Evolutionary conservation across 1,140 invertebrate species (phyloP), one percentile per base, ranked within the genome.

Genomic region (Drosophila aff.): DNA sequence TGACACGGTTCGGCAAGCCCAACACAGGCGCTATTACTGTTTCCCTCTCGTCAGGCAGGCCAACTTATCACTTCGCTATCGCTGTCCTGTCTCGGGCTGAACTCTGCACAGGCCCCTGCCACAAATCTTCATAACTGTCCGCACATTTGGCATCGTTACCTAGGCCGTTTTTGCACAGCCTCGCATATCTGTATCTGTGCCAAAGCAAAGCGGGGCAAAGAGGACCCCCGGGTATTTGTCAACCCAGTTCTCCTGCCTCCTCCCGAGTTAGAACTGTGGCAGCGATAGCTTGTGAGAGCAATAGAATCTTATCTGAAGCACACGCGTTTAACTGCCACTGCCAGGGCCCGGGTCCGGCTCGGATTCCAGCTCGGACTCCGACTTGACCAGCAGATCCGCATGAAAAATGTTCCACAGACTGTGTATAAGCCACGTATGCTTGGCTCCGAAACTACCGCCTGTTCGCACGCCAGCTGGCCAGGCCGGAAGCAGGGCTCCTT

Each of bases 271-370:
- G 41, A 28, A 43, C 26, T 21, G 40, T 55, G 33, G n/a, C 33
- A 28, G 49, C 50, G 49, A 52, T 64, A 71, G 62, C 74, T 81
- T 69, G 64, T 73, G 77, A 68, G 65, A 66, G 84, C 69, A 84
- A 90, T 69, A 84, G 61, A 89, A 85, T 85, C 81, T 90, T 89
- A 90, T 89, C 85, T 82, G 60, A 57, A 59, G 66, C 43, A 50
- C 73, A 83, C 60, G 80, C 80, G 65, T 77, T 81, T 49, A 75
- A 68, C 68, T 66, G 76, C 47, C 76, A 55, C 55, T 65, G 72
- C 36, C 71, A 58, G 57, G 53, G n/a, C n/a, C 43, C 63, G 46
- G 46, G 44, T 23, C 72, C 41, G 46, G 46, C 18, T 13, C 47
- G 46, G 59, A 16, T 38, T 16, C 50, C 52, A 43, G 36, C 46